phyloP scores from a whole-genome alignment of 1,140 invertebrate genomes.

The Eciton burchellii region DNA sequence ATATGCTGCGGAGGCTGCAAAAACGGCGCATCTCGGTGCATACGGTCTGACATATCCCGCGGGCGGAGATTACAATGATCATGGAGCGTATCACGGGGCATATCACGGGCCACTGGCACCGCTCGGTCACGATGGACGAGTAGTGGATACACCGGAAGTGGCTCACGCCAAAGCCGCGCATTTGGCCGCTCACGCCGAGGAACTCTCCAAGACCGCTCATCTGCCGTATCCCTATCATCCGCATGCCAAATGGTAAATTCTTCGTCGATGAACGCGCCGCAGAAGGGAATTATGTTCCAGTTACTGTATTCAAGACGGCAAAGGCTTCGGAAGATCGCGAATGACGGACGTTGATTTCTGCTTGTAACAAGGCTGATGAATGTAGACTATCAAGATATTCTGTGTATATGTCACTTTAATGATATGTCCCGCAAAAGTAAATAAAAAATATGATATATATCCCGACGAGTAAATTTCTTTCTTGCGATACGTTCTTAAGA shows the following conservation, averaged over 20 bases:
- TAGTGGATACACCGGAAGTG: conserved; percentile 80
- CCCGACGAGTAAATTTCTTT: background rate
- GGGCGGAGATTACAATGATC: conserved; percentile 39
- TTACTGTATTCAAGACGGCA: background rate
- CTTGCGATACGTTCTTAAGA: too few relatives aligned
- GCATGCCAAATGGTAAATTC: conserved; percentile 37
- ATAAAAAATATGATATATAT: conserved; percentile 45
- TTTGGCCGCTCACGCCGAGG: conserved; percentile 86
- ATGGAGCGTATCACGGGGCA: conserved; percentile 41
- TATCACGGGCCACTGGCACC: conserved; percentile 80
- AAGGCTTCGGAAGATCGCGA: background rate
- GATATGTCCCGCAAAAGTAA: background rate
- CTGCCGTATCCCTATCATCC: conserved; percentile 42
- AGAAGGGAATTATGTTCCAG: background rate
- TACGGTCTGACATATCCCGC: conserved; percentile 76
- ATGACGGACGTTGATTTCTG: too few relatives aligned
- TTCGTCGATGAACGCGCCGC: background rate
- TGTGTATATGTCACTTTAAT: background rate
- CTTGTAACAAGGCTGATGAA: background rate
- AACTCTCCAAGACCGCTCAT: conserved; percentile 78
- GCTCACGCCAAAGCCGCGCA: conserved; percentile 87
- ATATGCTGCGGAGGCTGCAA: conserved; percentile 81
- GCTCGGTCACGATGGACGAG: conserved; percentile 74
- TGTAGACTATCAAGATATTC: background rate
- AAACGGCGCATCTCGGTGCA: conserved; percentile 62